Conservation (phyloP, 1,140 invertebrate genomes). For the Aphis gossypii region DNA sequence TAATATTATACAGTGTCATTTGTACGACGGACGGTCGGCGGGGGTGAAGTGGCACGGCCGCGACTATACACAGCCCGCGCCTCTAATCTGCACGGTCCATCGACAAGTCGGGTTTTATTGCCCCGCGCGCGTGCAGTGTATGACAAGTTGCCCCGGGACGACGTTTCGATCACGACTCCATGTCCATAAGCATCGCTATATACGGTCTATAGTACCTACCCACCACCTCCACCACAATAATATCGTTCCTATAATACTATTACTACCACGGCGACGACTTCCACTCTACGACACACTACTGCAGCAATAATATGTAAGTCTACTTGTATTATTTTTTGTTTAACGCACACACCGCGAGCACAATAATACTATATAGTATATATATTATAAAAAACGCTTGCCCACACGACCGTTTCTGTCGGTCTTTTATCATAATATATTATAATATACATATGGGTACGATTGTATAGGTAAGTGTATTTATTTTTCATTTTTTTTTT, state of each 20-base stretch:
- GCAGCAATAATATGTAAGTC: no score
- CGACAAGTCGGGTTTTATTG: constrained; percentile 51
- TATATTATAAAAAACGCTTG: neutral
- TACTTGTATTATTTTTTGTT: no score
- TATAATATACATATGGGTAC: neutral
- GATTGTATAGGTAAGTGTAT: neutral
- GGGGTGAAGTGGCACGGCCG: no score
- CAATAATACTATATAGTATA: neutral
- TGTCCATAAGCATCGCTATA: neutral
- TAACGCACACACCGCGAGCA: neutral
- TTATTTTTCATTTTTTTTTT: neutral
- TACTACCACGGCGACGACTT: neutral
- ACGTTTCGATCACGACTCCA: constrained; percentile 31
- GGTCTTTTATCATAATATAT: constrained; percentile 1
- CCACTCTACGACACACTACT: neutral
- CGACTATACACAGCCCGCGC: neutral
- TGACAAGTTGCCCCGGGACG: constrained; percentile 42
- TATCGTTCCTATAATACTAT: neutral
- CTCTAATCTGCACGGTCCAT: constrained; percentile 37
- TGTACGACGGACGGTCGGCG: neutral
- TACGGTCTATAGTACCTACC: neutral
- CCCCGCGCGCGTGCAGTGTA: constrained; percentile 19
- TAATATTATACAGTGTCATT: neutral
- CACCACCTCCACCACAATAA: no score
- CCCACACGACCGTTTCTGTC: neutral